Evolutionary conservation across 2,797 vertebrate species (phyloP).

Genomic region (Tachyglossus aculeatus): DNA sequence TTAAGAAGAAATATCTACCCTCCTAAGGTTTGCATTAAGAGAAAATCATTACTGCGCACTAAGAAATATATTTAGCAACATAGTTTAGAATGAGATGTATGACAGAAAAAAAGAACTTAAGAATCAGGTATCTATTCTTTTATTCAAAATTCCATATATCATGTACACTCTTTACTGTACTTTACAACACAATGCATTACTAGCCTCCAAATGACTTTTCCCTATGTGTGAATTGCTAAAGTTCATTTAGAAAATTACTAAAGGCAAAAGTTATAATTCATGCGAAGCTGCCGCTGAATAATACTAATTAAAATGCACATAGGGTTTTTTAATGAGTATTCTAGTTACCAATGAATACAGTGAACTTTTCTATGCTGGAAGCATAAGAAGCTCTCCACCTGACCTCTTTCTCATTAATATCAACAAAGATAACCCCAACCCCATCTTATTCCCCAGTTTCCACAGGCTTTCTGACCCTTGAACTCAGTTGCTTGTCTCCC

Average conservation of each 20-base stretch:
- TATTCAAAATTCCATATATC: conserved; percentile 13
- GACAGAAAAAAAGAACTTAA: conserved; percentile 21
- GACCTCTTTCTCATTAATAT: too few relatives aligned
- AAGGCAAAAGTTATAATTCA: conserved; percentile 55
- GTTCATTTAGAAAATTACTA: conserved; percentile 41
- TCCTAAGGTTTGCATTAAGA: conserved; percentile 18
- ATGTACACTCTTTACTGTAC: conserved; percentile 5
- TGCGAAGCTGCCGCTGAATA: conserved; percentile 49
- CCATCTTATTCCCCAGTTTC: too few relatives aligned
- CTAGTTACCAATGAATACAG: too few relatives aligned
- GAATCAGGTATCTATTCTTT: conserved; percentile 20
- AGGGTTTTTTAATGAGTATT: too few relatives aligned
- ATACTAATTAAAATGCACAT: conserved; percentile 37
- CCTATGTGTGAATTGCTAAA: conserved; percentile 25
- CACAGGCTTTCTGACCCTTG: too few relatives aligned
- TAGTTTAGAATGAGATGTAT: conserved; percentile 10
- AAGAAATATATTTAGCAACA: conserved; percentile 37
- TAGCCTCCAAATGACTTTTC: conserved; percentile 29
- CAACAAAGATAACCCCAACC: too few relatives aligned
- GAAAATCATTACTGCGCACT: conserved; percentile 3
- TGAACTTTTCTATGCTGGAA: too few relatives aligned
- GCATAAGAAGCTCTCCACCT: too few relatives aligned
- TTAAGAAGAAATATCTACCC: conserved; percentile 33
- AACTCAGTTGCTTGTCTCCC: too few relatives aligned
- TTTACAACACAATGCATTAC: not conserved